A percentile compares a stretch with the other conserved stretches of the same genome.
Conservation (phyloP, 2,888 invertebrate genomes). For the Cabera pusaria region DNA sequence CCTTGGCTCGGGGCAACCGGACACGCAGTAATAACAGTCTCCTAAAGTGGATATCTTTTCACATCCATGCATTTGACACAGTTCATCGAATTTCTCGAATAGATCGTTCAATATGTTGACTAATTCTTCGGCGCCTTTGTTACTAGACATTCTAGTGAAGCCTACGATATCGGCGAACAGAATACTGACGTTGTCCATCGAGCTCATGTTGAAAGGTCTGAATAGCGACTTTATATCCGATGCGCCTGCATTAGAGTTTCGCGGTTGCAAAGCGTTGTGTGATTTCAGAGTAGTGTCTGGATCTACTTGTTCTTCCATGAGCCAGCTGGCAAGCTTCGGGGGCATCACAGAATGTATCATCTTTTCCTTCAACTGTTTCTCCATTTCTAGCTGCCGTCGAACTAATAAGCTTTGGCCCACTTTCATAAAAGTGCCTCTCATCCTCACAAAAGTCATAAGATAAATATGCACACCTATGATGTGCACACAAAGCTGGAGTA, state of each 20-base stretch:
- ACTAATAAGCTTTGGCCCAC: conserved; percentile 96
- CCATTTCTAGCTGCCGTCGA: conserved; percentile 94
- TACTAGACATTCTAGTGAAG: conserved; percentile 98
- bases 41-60: conserved; percentile 98
- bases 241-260: conserved; percentile 81
- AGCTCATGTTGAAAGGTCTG: conserved; percentile 98
- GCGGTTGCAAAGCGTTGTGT: conserved; percentile 63
- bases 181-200: conserved; percentile 98
- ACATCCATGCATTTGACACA: conserved; percentile 94
- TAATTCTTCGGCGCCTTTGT: conserved; percentile 97
- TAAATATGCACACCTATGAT: conserved; percentile 96
- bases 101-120: conserved; percentile 97
- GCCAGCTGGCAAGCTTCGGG: conserved; percentile 93
- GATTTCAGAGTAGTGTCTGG: conserved; percentile 80
- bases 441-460: conserved; percentile 95
- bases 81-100: conserved; percentile 96
- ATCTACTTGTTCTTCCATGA: conserved; percentile 89
- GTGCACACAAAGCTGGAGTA: conserved; percentile 95
- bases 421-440: conserved; percentile 98
- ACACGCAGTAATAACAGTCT: conserved; percentile 97
- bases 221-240: conserved; percentile 92
- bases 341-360: conserved; percentile 99
- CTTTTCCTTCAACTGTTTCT: conserved; percentile 96
- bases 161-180: conserved; percentile 99
- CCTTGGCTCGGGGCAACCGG: conserved; percentile 96